These are phyloP conservation scores for Clostera curtula DNA, from an alignment of 2,888 invertebrate genomes.

Conservation along the genomic window DNA sequence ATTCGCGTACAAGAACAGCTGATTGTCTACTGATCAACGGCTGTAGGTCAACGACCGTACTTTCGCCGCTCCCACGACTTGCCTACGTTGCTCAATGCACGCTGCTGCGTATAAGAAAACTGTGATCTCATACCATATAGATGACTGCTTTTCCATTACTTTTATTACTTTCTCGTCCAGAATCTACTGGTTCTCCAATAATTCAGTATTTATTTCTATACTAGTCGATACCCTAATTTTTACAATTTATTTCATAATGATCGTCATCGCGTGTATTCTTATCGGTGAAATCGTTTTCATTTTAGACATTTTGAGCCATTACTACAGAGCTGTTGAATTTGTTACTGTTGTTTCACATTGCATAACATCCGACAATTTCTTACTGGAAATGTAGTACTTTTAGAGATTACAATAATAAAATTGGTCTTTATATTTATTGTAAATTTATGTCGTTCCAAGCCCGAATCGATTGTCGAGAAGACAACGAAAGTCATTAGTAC, in stretches of 20 bases:
- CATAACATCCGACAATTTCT: too few species aligned
- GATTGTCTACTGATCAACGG: conserved; percentile 52
- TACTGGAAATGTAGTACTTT: too few species aligned
- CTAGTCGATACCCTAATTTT: too few species aligned
- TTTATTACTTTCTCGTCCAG: too few species aligned
- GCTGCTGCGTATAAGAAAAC: conserved; percentile 38
- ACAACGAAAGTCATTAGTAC: conserved; percentile 66
- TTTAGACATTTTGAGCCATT: neutral
- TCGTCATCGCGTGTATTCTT: neutral
- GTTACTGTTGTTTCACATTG: too few species aligned
- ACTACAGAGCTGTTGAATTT: too few species aligned
- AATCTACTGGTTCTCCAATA: too few species aligned
- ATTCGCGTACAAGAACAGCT: conserved; percentile 61
- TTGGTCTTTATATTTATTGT: conserved; percentile 3
- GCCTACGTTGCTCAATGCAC: conserved; percentile 51
- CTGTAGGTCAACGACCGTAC: conserved; percentile 64
- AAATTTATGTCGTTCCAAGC: conserved; percentile 50
- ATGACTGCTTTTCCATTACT: conserved; percentile 17
- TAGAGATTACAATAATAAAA: too few species aligned
- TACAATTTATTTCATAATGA: too few species aligned
- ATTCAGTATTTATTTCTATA: too few species aligned
- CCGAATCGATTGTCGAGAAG: conserved; percentile 77
- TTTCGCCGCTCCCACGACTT: conserved; percentile 70
- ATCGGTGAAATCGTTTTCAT: neutral
- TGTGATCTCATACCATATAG: conserved; percentile 22